A percentile compares a stretch with the other conserved stretches of the same genome.
Conservation (phyloP, 2,888 invertebrate genomes). For the Clitarchus hookeri region DNA sequence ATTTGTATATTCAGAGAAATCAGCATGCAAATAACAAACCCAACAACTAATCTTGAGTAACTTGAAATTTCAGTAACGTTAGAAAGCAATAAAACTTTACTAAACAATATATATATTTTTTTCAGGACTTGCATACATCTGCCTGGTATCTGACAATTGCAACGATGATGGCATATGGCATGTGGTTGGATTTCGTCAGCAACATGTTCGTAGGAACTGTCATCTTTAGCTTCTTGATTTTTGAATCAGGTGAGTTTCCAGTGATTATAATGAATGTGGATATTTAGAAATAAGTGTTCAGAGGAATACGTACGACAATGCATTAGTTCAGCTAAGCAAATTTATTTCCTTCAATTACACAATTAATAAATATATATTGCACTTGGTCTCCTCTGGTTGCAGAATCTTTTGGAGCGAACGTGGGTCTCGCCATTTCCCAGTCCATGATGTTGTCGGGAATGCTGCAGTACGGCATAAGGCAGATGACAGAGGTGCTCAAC, state of each 20-base stretch:
- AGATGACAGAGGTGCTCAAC: constrained; percentile 76
- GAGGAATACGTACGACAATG: no score
- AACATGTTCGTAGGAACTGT: constrained; percentile 64
- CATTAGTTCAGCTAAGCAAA: no score
- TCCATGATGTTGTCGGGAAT: constrained; percentile 75
- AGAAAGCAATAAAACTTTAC: not conserved
- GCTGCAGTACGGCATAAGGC: constrained; percentile 80
- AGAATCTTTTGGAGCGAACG: constrained; percentile 62
- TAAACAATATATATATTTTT: constrained; percentile 20
- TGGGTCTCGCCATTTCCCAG: constrained; percentile 74
- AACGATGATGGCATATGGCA: constrained; percentile 65
- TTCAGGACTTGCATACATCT: constrained; percentile 69
- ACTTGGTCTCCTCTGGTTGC: no score
- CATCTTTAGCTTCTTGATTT: constrained; percentile 66
- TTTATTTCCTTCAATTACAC: no score
- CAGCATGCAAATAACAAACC: no score
- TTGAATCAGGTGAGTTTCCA: constrained; percentile 50
- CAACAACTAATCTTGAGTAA: no score
- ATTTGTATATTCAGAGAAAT: no score
- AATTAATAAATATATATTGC: no score
- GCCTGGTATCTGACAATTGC: constrained; percentile 65
- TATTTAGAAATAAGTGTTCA: no score
- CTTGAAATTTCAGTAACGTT: no score
- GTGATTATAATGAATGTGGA: no score
- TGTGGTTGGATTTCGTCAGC: constrained; percentile 69